Base-by-base conservation (phyloP, 2,888 invertebrate species). In the Lordiphosa fenestrarum region DNA sequence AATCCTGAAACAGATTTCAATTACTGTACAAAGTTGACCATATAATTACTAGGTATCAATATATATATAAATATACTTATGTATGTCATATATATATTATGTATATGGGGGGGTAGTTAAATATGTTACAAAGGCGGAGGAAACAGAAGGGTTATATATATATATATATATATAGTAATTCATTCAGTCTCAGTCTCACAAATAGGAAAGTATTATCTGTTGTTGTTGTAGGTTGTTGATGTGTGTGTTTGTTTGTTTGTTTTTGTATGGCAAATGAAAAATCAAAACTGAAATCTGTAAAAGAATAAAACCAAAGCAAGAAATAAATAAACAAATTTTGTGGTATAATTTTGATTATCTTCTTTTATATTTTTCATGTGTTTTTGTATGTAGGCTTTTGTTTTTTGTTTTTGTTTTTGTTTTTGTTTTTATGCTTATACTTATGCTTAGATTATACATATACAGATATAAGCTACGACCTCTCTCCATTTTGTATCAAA, bases 1-100 rank as follows among this genome's bases (percentile, higher is more conserved):
- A 82, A 84, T 84, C 80, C 83, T 84, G 75, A 78, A 77, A 84
- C 84, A 75, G 83, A 81, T 81, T 83, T 85, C 85, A 81, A 81
- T 80, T 69, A 66, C 85, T 82, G 73, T 85, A 82, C 82, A 82
- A 81, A 64, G 62, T 63, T 48, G 50, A 50, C 30, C 53, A 42
- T 61, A 50, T 53, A 62, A 19, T 30, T 30, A 30, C 42, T 50
- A 61, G 50, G 59, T 38, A 46, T 63, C 37, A 15, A 12, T 19
- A 10, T 39, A 19, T 41, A 41, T 53, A 30, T 12, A 30, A 23
- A 42, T 42, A 23, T 42, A 42, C 23, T 12, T 44, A 44, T 25
- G n/a, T 44, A 41, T 38, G 9, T 12, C 25, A 36, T 36, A 35
- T 47, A 33, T 80, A 58, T 76, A 68, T n/a, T 81, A 66, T 73